Evolutionary conservation across 2,888 invertebrate genomes (phyloP).

Genomic region (Sphinx pinastri): DNA sequence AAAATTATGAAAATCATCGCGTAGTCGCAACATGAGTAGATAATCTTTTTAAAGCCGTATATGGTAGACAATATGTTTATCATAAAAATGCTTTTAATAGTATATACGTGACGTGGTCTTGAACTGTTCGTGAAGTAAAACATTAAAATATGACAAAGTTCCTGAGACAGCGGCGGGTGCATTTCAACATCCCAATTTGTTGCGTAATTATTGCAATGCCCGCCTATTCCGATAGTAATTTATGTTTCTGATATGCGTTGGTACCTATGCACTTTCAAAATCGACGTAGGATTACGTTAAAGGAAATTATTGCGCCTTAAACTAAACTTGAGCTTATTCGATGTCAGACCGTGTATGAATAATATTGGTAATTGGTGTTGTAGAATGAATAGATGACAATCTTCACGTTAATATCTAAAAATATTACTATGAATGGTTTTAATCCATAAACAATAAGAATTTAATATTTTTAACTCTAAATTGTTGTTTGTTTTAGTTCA

Average conservation of each 20-base stretch:
- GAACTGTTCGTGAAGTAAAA: constrained; percentile 21
- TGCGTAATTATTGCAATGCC: constrained; percentile 37
- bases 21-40: constrained; percentile 1
- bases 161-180: constrained; percentile 46
- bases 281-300: neutral
- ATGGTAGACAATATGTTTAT: constrained; percentile 21
- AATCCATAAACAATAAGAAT: no score
- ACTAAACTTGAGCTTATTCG: neutral
- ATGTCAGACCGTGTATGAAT: neutral
- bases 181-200: constrained; percentile 48
- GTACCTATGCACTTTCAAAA: constrained; percentile 12
- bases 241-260: constrained; percentile 20
- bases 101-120: constrained; percentile 46
- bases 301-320: neutral
- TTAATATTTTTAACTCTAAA: no score
- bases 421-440: no score
- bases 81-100: constrained; percentile 39
- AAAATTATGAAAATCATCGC: constrained; percentile 18
- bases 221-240: neutral
- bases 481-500: no score
- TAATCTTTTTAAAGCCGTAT: constrained; percentile 19
- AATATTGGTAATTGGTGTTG: neutral
- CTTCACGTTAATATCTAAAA: no score
- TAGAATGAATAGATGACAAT: no score
- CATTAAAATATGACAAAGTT: constrained; percentile 29